Evolutionary conservation across 1,140 invertebrate genomes (phyloP).

Genomic region (Drosophila saltans): DNA sequence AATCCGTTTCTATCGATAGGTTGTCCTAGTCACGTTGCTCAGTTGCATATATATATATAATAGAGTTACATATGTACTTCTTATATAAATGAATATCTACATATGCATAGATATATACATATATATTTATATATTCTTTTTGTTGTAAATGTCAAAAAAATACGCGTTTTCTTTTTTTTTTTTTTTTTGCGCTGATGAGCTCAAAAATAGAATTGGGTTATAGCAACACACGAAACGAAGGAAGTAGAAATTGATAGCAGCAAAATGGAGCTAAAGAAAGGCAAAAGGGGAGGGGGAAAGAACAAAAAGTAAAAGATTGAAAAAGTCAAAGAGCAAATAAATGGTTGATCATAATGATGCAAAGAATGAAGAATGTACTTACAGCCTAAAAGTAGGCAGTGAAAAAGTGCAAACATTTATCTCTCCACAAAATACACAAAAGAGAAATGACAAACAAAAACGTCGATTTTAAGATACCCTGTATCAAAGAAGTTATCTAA

Average conservation of each 20-base stretch:
- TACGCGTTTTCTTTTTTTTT: background rate
- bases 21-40: constrained; percentile 74
- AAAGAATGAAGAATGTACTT: no score
- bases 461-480: no score
- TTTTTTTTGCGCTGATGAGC: background rate
- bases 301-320: background rate
- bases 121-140: background rate
- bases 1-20: constrained; percentile 74
- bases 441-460: no score
- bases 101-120: background rate
- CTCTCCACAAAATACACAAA: no score
- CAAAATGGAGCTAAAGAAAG: background rate
- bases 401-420: background rate
- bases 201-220: constrained; percentile 3
- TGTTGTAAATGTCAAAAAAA: constrained; percentile 3
- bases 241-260: no score
- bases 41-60: constrained; percentile 32
- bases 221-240: background rate
- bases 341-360: background rate
- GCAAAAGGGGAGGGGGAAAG: background rate
- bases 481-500: no score
- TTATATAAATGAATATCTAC: constrained; percentile 7
- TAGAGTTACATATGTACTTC: constrained; percentile 1
- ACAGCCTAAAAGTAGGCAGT: constrained; percentile 10
- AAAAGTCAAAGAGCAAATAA: no score